Base-by-base conservation (phyloP, 2,797 vertebrate species). In the Chelidonichthys spinosus region DNA sequence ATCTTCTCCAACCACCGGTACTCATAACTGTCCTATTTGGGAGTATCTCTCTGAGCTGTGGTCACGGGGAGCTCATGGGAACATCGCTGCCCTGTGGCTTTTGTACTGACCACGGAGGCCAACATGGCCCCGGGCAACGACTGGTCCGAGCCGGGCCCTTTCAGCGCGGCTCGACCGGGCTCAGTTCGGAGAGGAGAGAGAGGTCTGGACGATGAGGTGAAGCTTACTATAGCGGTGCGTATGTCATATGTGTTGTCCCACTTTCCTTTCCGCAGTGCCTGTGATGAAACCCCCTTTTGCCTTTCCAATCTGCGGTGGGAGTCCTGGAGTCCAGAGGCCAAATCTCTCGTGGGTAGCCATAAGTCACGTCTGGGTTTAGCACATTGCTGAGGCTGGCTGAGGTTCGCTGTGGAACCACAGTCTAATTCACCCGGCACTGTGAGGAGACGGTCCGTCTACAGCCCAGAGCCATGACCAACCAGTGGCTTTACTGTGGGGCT, bases 301-400 rank as follows among this genome's bases (percentile, higher is more conserved):
- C 69, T 90, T 84, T 87, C 84, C 69, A 67, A 67, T 86, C 39
- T 90, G 82, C 63, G 84, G 85, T 88, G 78, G 60, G 65, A 58
- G 64, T 84, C 68, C 63, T 49, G 52, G 58, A 25, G 83, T 89
- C 89, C 81, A 76, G 81, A 90, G 87, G 88, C 85, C 84, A 90
- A 89, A 85, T 92, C 90, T 87, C 84, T 86, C 79, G 85, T 89
- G 91, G 87, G 89, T 84, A 90, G 90, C 84, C 79, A 81, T 93
- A 92, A 94, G 89, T 93, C 90, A 92, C 82, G 85, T 91, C 89
- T 92, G 92, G 91, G 91, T 91, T 91, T 92, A 93, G 91, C 90
- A 90, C 89, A 90, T 92, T 91, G 89, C 92, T 86, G 90, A 94
- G 88, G 87, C 87, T 91, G 87, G 86, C 81, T 90, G 90, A 91